Percentiles rank a stretch among this genome's conserved stretches.
phyloP scores from a whole-genome alignment of 2,113 vertebrate genomes.

The Esox niger region DNA sequence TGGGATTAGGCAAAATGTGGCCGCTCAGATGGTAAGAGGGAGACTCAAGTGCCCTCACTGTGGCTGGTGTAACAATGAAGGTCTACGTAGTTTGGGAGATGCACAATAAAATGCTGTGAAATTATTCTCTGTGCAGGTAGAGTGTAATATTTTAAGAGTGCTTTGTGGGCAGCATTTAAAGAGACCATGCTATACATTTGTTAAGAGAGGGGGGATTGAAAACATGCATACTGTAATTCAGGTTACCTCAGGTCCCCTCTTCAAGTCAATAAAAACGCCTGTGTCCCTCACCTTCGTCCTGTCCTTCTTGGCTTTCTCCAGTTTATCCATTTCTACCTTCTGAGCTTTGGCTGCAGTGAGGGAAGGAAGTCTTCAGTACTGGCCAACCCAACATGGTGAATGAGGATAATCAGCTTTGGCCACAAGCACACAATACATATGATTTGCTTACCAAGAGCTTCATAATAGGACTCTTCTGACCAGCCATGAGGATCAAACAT shows the following conservation, averaged over 20 bases:
- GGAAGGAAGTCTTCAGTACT: constrained; percentile 8
- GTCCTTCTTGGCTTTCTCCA: constrained; percentile 98
- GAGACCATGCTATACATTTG: background rate
- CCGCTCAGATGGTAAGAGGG: constrained; percentile 16
- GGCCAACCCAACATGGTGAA: too few relatives aligned
- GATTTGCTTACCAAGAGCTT: constrained; percentile 78
- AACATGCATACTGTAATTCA: too few relatives aligned
- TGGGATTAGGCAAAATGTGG: constrained; percentile 24
- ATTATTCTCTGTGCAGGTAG: too few relatives aligned
- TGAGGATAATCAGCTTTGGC: too few relatives aligned
- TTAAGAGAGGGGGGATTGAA: background rate
- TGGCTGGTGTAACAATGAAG: too few relatives aligned
- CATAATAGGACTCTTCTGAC: constrained; percentile 97
- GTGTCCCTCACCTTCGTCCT: constrained; percentile 84
- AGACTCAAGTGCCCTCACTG: too few relatives aligned
- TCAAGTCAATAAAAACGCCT: background rate
- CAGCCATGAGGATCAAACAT: constrained; percentile 98
- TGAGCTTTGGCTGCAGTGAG: constrained; percentile 87
- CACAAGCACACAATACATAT: background rate
- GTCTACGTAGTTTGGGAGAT: too few relatives aligned
- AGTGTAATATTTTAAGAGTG: too few relatives aligned
- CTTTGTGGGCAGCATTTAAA: background rate
- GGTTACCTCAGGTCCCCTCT: too few relatives aligned
- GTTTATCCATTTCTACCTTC: constrained; percentile 97
- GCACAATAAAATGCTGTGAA: too few relatives aligned